These are phyloP conservation scores for Desmodus rotundus DNA, from an alignment of 2,113 vertebrate species.

Conservation along the genomic window DNA sequence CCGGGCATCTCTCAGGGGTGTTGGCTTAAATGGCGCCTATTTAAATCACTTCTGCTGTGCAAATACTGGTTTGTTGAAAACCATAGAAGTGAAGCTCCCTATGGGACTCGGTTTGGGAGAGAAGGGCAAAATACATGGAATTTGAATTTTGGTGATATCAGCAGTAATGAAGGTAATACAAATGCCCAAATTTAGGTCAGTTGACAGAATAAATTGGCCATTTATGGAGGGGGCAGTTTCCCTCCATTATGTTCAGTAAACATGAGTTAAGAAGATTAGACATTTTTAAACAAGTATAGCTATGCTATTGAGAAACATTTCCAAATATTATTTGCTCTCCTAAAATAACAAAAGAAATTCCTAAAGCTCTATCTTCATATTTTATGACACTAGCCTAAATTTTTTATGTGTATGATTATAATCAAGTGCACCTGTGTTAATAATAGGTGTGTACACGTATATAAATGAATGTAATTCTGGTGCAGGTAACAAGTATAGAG, in stretches of 20 bases:
- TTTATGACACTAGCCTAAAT: background rate
- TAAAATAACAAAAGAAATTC: background rate
- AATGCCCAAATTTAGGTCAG: background rate
- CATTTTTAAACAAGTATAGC: background rate
- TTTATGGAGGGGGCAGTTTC: background rate
- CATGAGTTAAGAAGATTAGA: background rate
- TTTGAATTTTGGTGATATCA: background rate
- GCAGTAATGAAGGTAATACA: background rate
- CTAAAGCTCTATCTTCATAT: background rate
- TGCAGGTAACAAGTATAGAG: background rate
- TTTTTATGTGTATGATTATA: constrained; percentile 6
- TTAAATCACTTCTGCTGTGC: background rate
- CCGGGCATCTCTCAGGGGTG: background rate
- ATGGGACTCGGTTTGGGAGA: background rate
- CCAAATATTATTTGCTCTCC: constrained; percentile 25
- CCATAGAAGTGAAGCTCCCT: background rate
- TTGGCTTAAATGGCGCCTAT: background rate
- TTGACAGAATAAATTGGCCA: background rate
- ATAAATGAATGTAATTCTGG: background rate
- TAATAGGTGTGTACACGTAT: background rate
- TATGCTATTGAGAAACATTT: constrained; percentile 10
- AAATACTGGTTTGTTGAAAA: background rate
- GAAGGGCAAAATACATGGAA: background rate
- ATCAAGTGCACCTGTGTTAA: background rate
- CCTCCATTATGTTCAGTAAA: constrained; percentile 4